Evolutionary conservation across 2,888 invertebrate genomes (phyloP).

Genomic region (Latrodectus hesperus): DNA sequence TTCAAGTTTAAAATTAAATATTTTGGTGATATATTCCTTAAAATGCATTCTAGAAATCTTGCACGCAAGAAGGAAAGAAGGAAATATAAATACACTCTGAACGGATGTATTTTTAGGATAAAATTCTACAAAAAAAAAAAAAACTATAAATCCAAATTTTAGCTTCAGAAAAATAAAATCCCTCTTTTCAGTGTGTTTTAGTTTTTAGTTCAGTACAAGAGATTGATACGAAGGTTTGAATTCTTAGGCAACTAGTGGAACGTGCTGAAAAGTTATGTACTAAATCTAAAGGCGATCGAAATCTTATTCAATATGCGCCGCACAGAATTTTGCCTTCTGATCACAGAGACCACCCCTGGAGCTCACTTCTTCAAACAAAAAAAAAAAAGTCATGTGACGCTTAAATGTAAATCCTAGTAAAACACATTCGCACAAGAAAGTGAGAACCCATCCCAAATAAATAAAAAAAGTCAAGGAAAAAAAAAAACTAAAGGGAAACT

Average conservation of each 20-base stretch:
- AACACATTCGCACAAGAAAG: constrained; percentile 32
- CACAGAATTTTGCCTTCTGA: constrained; percentile 1
- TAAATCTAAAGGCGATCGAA: constrained; percentile 14
- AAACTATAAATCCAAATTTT: too few species aligned
- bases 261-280: neutral
- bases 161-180: too few species aligned
- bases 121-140: too few species aligned
- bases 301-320: constrained; percentile 51
- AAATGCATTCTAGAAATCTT: too few species aligned
- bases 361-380: constrained; percentile 5
- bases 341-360: constrained; percentile 19
- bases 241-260: neutral
- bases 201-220: too few species aligned
- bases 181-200: too few species aligned
- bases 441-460: neutral
- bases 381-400: constrained; percentile 27
- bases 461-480: neutral
- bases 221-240: neutral
- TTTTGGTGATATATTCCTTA: too few species aligned
- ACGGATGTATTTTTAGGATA: too few species aligned
- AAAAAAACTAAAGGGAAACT: constrained; percentile 8
- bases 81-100: too few species aligned
- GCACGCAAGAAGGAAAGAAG: too few species aligned
- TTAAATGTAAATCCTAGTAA: constrained; percentile 60
- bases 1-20: too few species aligned